A percentile compares a stretch with the other conserved stretches of the same genome.
phyloP scores from a whole-genome alignment of 2,888 invertebrate species.

The Anagyrus pseudococci region DNA sequence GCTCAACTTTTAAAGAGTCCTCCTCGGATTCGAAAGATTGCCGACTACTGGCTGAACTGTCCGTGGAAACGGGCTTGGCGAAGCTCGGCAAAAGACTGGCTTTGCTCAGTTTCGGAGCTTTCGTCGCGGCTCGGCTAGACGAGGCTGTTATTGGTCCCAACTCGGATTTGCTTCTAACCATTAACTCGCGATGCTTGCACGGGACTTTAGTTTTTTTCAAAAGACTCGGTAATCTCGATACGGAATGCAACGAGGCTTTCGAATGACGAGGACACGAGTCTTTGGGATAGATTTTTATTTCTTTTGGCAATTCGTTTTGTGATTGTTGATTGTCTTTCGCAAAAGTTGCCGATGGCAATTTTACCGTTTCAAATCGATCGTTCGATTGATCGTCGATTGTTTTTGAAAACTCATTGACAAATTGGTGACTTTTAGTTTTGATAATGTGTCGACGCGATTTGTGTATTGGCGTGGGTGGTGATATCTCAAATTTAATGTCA shows the following conservation, averaged over 20 bases:
- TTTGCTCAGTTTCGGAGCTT: constrained; percentile 35
- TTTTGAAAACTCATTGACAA: no score
- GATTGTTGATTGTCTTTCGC: not conserved
- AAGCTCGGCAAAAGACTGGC: constrained; percentile 39
- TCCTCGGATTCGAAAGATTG: constrained; percentile 30
- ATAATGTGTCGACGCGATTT: constrained; percentile 11
- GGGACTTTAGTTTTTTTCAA: constrained; percentile 9
- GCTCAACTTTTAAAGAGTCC: not conserved
- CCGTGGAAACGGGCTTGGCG: constrained; percentile 34
- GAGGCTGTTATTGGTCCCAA: not conserved
- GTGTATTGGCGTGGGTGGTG: constrained; percentile 34
- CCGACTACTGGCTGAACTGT: constrained; percentile 27
- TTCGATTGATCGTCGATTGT: no score
- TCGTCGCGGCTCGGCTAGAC: constrained; percentile 4
- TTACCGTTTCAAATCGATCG: not conserved
- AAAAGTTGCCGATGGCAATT: not conserved
- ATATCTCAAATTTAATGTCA: constrained; percentile 41
- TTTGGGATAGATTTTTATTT: constrained; percentile 34
- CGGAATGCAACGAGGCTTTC: not conserved
- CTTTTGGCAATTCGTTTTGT: not conserved
- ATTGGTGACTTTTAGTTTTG: no score
- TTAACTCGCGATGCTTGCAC: not conserved
- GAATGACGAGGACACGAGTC: constrained; percentile 40
- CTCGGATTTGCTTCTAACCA: not conserved
- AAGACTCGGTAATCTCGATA: constrained; percentile 17